Evolutionary conservation across 2,888 invertebrate species (phyloP).

Genomic region (Norana najaformis): DNA sequence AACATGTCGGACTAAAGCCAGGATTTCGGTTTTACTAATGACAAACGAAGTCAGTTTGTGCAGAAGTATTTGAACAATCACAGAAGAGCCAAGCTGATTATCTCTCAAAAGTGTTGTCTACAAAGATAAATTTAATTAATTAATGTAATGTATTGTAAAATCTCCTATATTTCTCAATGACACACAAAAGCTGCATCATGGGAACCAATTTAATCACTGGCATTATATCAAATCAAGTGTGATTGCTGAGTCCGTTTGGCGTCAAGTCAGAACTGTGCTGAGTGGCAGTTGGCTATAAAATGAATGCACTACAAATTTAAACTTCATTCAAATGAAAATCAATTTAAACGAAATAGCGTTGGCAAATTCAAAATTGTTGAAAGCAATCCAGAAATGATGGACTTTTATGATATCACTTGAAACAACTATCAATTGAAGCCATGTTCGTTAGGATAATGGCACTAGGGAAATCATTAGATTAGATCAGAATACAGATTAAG

Average conservation of each 20-base stretch:
- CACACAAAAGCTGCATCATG: neutral
- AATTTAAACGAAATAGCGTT: neutral
- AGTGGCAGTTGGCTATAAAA: neutral
- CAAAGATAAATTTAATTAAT: neutral
- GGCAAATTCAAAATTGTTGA: too few relatives aligned
- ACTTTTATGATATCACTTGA: neutral
- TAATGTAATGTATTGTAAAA: neutral
- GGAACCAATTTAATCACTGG: neutral
- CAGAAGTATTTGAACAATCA: neutral
- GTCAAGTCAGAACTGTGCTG: neutral
- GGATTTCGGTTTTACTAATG: neutral
- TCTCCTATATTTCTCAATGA: neutral
- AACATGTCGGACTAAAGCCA: constrained; percentile 6
- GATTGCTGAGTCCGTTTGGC: neutral
- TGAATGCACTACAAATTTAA: neutral
- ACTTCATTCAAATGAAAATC: neutral
- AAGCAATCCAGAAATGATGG: neutral
- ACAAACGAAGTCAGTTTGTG: constrained; percentile 7
- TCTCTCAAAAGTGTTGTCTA: neutral
- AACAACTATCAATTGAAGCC: neutral
- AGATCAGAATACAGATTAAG: neutral
- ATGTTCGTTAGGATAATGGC: neutral
- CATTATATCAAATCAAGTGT: neutral
- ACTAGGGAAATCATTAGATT: too few relatives aligned
- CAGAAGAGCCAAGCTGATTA: neutral